phyloP scores from a whole-genome alignment of 2,888 invertebrate genomes.

The Cecidostiba fungosa region DNA sequence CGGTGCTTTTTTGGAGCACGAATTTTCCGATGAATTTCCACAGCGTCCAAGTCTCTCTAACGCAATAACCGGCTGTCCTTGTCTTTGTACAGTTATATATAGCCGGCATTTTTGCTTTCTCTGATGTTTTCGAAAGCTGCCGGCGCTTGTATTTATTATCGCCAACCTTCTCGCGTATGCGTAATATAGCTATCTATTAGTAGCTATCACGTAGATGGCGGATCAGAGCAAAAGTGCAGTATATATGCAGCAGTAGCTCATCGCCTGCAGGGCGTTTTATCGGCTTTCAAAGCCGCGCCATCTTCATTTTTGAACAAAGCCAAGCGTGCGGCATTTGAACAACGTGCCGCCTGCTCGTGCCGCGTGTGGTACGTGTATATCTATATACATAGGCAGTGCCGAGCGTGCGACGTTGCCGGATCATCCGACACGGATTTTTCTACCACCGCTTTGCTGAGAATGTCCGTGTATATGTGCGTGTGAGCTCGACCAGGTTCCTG shows the following conservation, averaged over 20 bases:
- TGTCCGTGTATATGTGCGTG: not conserved
- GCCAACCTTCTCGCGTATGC: not conserved
- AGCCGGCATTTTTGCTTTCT: slow-evolving; percentile 33
- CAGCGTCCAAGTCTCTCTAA: not conserved
- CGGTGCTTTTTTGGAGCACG: not conserved
- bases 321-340: slow-evolving; percentile 75
- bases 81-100: not conserved
- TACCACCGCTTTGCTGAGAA: not conserved
- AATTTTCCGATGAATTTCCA: not conserved
- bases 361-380: not conserved
- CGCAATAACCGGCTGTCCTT: not conserved
- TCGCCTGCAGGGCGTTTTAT: slow-evolving; percentile 71
- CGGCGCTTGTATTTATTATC: not conserved
- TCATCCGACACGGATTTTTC: slow-evolving; percentile 3
- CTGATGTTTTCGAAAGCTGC: not conserved
- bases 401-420: slow-evolving; percentile 47
- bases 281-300: slow-evolving; percentile 87
- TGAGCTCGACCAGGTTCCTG: not conserved
- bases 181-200: not conserved
- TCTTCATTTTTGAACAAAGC: slow-evolving; percentile 92
- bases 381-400: slow-evolving; percentile 6
- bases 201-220: not conserved
- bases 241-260: not conserved
- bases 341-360: slow-evolving; percentile 63
- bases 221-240: not conserved